These are phyloP conservation scores for Nemapogon koenigi DNA, from an alignment of 2,888 invertebrate species.

Conservation along the genomic window DNA sequence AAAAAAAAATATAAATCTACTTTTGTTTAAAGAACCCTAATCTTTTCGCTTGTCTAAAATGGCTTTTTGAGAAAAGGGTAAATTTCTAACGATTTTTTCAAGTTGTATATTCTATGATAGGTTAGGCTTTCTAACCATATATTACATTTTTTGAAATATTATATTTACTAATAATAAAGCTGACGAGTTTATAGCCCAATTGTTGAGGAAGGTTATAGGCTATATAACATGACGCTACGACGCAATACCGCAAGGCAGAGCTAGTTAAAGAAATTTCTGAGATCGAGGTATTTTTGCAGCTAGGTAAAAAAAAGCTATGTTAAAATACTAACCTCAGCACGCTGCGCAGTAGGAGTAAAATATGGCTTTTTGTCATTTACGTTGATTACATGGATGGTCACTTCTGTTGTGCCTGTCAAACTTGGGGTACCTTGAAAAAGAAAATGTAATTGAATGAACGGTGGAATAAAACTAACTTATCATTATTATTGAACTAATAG, in stretches of 20 bases:
- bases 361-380: slow-evolving; percentile 88
- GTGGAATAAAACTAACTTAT: too few species aligned
- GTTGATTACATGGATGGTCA: slow-evolving; percentile 82
- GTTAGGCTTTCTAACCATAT: too few species aligned
- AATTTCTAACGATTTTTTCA: too few species aligned
- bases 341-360: slow-evolving; percentile 79
- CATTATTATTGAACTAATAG: too few species aligned
- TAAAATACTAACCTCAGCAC: slow-evolving; percentile 69
- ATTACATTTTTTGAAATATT: too few species aligned
- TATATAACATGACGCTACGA: background rate
- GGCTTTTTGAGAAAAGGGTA: background rate
- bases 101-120: too few species aligned
- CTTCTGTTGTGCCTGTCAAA: slow-evolving; percentile 79
- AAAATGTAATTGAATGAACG: slow-evolving; percentile 7
- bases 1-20: too few species aligned
- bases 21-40: background rate
- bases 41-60: background rate
- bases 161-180: too few species aligned
- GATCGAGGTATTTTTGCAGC: too few species aligned
- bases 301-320: too few species aligned
- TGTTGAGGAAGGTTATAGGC: background rate
- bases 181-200: background rate
- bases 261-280: too few species aligned
- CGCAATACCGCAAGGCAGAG: background rate
- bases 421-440: slow-evolving; percentile 85